phyloP scores from a whole-genome alignment of 2,797 vertebrate genomes.

The Sebastes diploproa region DNA sequence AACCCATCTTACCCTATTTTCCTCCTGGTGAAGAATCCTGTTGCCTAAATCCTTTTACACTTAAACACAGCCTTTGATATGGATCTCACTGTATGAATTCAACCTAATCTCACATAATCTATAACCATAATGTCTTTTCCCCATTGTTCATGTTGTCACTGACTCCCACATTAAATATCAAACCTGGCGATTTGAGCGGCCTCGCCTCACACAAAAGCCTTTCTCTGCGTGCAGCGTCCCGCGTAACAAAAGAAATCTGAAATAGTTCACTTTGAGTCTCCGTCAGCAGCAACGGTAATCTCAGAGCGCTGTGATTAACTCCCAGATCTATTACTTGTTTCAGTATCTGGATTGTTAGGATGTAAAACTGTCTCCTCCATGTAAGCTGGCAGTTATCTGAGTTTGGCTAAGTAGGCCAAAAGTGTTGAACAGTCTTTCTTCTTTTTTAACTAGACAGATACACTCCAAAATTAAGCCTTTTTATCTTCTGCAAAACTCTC shows the following conservation, averaged over 20 bases:
- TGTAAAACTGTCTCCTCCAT: neutral
- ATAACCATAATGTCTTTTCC: constrained; percentile 29
- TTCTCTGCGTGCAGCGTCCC: neutral
- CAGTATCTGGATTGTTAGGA: neutral
- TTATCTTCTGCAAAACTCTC: constrained; percentile 2
- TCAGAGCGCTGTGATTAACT: neutral
- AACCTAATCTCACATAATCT: constrained; percentile 19
- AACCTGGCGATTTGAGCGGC: neutral
- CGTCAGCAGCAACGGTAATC: neutral
- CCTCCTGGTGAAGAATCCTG: neutral
- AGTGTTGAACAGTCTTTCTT: constrained; percentile 8
- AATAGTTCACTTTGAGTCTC: constrained; percentile 15
- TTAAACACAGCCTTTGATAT: neutral
- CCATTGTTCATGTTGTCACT: constrained; percentile 26
- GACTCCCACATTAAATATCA: constrained; percentile 29
- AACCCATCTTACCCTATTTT: neutral
- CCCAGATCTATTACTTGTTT: constrained; percentile 2
- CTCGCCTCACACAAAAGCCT: constrained; percentile 30
- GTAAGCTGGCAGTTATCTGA: neutral
- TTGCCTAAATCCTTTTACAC: neutral
- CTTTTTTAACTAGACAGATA: constrained; percentile 14
- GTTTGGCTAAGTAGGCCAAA: constrained; percentile 8
- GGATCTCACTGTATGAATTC: neutral
- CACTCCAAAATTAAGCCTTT: constrained; percentile 25
- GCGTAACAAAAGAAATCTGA: constrained; percentile 29